Evolutionary conservation across 2,888 invertebrate species (phyloP).

Genomic region (Timandra comae): DNA sequence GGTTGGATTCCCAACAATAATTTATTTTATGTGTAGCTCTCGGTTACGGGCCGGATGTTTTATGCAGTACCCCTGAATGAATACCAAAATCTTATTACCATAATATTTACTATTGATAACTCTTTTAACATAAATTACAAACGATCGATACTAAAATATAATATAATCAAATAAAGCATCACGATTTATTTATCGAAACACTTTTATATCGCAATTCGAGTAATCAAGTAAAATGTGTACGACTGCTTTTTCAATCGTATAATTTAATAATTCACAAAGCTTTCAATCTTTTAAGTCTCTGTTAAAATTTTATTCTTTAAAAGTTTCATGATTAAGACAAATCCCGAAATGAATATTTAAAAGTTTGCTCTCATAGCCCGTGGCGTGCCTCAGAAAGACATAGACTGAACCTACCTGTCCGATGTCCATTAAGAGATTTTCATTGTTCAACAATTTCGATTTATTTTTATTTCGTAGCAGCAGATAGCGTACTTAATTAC

Average conservation of each 20-base stretch:
- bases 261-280: not conserved
- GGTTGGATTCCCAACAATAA: conserved; percentile 54
- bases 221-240: no score
- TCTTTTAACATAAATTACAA: conserved; percentile 12
- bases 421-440: conserved; percentile 33
- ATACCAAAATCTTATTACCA: conserved; percentile 39
- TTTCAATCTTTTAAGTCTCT: not conserved
- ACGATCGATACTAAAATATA: no score
- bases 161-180: no score
- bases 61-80: conserved; percentile 46
- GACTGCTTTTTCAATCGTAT: not conserved
- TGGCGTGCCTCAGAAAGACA: not conserved
- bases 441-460: conserved; percentile 41
- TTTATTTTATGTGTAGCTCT: conserved; percentile 61
- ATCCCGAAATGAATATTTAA: conserved; percentile 1
- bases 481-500: conserved; percentile 52
- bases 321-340: conserved; percentile 1
- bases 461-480: conserved; percentile 35
- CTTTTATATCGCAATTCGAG: no score
- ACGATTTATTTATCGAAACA: no score
- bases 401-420: conserved; percentile 13
- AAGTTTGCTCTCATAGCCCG: not conserved
- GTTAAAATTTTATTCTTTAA: not conserved
- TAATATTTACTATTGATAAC: conserved; percentile 25
- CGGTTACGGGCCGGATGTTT: conserved; percentile 45